Evolutionary conservation across 2,888 invertebrate species (phyloP).

Genomic region (Metalampra italica): DNA sequence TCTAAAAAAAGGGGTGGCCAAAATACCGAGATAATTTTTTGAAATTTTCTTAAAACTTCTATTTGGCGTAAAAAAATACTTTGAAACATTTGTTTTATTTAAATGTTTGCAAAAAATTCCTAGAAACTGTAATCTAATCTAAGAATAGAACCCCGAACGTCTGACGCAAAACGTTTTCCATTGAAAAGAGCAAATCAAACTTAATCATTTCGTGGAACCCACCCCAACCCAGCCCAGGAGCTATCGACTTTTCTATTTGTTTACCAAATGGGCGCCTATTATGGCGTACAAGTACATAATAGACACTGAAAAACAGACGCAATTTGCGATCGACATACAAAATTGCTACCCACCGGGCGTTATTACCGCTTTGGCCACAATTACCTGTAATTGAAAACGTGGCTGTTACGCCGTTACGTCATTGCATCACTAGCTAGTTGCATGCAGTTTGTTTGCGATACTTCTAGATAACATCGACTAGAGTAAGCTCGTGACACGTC

Average conservation of each 20-base stretch:
- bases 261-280: conserved; percentile 11
- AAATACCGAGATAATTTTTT: no score
- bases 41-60: no score
- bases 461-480: conserved; percentile 3
- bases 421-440: conserved; percentile 16
- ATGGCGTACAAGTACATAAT: conserved; percentile 1
- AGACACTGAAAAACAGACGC: conserved; percentile 51
- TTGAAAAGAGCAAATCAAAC: background rate
- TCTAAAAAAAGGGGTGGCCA: no score
- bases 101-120: no score
- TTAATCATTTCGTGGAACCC: background rate
- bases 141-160: no score
- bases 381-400: conserved; percentile 74
- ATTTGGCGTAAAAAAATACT: no score
- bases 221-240: background rate
- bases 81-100: no score
- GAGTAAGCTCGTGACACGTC: background rate
- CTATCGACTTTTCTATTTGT: conserved; percentile 6
- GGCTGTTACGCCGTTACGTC: conserved; percentile 57
- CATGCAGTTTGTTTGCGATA: conserved; percentile 1
- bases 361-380: conserved; percentile 65
- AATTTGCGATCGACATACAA: conserved; percentile 58
- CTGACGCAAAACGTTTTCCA: no score
- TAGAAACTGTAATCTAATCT: no score
- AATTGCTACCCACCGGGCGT: conserved; percentile 54